Conservation (phyloP, 37 sponge, comb jelly and placozoan species). For the Agelas oroides region DNA sequence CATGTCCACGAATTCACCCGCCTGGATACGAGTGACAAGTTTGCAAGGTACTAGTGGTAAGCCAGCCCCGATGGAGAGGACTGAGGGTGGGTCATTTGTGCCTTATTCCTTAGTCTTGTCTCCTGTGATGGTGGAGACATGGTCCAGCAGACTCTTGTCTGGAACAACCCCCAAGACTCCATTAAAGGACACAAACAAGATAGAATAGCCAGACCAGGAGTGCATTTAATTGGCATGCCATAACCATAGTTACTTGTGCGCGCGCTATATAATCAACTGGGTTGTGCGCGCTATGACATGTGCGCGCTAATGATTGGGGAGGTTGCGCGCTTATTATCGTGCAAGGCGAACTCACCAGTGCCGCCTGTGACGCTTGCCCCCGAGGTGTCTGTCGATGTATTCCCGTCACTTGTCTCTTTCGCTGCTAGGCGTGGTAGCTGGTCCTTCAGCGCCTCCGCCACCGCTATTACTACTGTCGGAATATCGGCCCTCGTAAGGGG, state of each 20-base stretch:
- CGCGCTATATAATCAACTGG: too few relatives aligned
- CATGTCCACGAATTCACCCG: conserved; percentile 24
- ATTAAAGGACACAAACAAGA: too few relatives aligned
- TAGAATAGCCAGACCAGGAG: too few relatives aligned
- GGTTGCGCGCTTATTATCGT: background rate
- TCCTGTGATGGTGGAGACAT: background rate
- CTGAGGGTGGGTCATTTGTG: background rate
- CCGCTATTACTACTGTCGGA: background rate
- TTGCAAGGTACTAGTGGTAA: background rate
- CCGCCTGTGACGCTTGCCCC: too few relatives aligned
- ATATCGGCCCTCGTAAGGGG: background rate
- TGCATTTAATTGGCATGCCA: too few relatives aligned
- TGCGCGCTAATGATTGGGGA: too few relatives aligned
- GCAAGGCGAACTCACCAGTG: too few relatives aligned
- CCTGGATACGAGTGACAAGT: conserved; percentile 6
- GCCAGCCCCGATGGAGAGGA: background rate
- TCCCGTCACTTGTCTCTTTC: too few relatives aligned
- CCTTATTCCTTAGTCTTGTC: background rate
- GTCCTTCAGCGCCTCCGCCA: background rate
- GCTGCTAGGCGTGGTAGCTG: too few relatives aligned
- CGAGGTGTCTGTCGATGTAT: too few relatives aligned
- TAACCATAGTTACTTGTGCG: too few relatives aligned
- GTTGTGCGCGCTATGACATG: too few relatives aligned
- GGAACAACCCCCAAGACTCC: background rate
- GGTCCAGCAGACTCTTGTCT: background rate